These are phyloP conservation scores for Lemur catta DNA, from an alignment of 2,797 vertebrate genomes.

Conservation along the genomic window DNA sequence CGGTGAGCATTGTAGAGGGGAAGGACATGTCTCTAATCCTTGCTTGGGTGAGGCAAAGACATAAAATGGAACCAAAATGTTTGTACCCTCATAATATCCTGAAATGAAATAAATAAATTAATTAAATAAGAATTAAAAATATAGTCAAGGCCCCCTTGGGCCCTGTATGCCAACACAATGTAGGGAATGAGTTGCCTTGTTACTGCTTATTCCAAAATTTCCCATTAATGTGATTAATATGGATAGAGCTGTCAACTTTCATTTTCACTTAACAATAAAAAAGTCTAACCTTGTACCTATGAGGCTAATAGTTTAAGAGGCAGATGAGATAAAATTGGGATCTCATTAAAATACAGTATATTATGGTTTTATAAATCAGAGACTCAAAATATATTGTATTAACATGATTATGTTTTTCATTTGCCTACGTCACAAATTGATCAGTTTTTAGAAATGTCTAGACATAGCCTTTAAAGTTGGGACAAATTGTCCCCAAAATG, in stretches of 20 bases:
- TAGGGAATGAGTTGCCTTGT: not conserved
- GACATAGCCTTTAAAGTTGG: conserved; percentile 35
- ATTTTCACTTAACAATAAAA: conserved; percentile 74
- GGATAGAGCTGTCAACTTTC: conserved; percentile 77
- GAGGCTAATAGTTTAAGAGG: conserved; percentile 52
- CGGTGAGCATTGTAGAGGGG: too few species aligned
- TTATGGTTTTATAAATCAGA: conserved; percentile 38
- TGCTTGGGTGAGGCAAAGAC: too few species aligned
- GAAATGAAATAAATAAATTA: too few species aligned
- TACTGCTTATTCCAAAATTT: conserved; percentile 68
- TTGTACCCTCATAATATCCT: too few species aligned
- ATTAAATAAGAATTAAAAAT: not conserved
- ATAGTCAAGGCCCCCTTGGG: not conserved
- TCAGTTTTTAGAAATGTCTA: conserved; percentile 43
- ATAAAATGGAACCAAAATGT: too few species aligned
- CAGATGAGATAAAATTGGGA: conserved; percentile 53
- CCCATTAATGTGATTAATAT: conserved; percentile 80
- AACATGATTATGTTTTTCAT: conserved; percentile 33
- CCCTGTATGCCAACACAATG: not conserved
- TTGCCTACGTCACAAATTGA: conserved; percentile 43
- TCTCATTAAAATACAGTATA: conserved; percentile 50
- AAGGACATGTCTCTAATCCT: too few species aligned
- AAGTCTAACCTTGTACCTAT: conserved; percentile 68
- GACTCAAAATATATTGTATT: conserved; percentile 45
- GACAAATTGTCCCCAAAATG: conserved; percentile 16